Conservation (phyloP, 2,113 vertebrate species). For the Thalassoma bifasciatum region DNA sequence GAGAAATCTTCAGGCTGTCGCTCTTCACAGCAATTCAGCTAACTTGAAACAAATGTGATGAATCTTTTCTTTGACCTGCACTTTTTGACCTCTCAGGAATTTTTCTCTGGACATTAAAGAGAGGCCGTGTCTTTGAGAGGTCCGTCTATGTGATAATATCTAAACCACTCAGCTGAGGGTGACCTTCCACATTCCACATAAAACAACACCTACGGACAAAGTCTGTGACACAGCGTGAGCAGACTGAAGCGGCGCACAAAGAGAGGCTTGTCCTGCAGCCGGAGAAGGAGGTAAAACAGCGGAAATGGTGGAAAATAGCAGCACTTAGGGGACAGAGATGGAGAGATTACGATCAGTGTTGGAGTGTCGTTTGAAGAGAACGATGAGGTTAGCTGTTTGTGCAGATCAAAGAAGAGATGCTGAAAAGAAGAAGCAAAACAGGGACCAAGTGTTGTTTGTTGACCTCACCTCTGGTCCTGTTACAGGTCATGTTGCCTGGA, state of each 20-base stretch:
- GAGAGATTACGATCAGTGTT: constrained; percentile 9
- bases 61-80: background rate
- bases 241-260: constrained; percentile 35
- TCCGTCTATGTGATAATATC: constrained; percentile 46
- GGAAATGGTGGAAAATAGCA: constrained; percentile 1
- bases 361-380: background rate
- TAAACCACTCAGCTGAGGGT: constrained; percentile 30
- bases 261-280: constrained; percentile 49
- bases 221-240: constrained; percentile 7
- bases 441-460: background rate
- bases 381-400: background rate
- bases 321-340: constrained; percentile 22
- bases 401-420: background rate
- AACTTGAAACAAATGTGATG: constrained; percentile 3
- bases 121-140: constrained; percentile 21
- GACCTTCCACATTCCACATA: constrained; percentile 56
- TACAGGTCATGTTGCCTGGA: background rate
- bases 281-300: constrained; percentile 15
- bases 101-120: constrained; percentile 23
- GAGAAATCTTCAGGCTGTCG: background rate
- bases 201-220: constrained; percentile 54
- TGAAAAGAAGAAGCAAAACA: background rate
- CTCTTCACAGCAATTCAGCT: background rate
- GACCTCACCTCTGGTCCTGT: background rate
- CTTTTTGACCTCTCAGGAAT: constrained; percentile 13